A percentile compares a stretch with the other conserved stretches of the same genome.
These are phyloP conservation scores for Notolepis coatsorum DNA, from an alignment of 2,797 vertebrate genomes.

Conservation along the genomic window DNA sequence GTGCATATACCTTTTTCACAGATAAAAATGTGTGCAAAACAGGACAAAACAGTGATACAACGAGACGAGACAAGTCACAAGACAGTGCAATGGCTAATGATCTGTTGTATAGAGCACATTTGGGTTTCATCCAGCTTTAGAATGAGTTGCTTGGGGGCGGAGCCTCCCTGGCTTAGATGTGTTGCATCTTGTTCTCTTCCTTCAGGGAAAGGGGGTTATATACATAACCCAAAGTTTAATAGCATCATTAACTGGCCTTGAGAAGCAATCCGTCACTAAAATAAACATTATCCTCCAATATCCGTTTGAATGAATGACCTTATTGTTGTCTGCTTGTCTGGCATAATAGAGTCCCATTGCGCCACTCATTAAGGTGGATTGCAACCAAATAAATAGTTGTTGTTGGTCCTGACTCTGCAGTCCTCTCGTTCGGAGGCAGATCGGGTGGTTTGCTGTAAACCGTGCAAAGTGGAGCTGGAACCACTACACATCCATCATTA, in stretches of 20 bases:
- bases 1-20: too few relatives aligned
- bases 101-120: too few relatives aligned
- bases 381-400: conserved; percentile 29
- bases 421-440: conserved; percentile 60
- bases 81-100: too few relatives aligned
- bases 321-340: conserved; percentile 48
- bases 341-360: conserved; percentile 26
- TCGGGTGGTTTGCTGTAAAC: conserved; percentile 62
- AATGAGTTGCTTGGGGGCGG: too few relatives aligned
- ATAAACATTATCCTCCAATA: conserved; percentile 16
- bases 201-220: too few relatives aligned
- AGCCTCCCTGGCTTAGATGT: too few relatives aligned
- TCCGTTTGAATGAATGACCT: conserved; percentile 53
- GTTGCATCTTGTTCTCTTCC: too few relatives aligned
- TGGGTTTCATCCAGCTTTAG: too few relatives aligned
- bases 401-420: conserved; percentile 66
- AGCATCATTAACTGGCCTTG: conserved; percentile 21
- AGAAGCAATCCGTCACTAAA: conserved; percentile 27
- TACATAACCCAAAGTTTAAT: too few relatives aligned
- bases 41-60: too few relatives aligned
- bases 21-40: too few relatives aligned
- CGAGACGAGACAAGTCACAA: too few relatives aligned
- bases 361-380: conserved; percentile 60
- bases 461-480: conserved; percentile 52
- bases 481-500: conserved; percentile 28